A percentile compares a stretch with the other conserved stretches of the same genome.
Evolutionary conservation across 2,888 invertebrate species (phyloP).

Genomic region (Hirudinaria manillensis): DNA sequence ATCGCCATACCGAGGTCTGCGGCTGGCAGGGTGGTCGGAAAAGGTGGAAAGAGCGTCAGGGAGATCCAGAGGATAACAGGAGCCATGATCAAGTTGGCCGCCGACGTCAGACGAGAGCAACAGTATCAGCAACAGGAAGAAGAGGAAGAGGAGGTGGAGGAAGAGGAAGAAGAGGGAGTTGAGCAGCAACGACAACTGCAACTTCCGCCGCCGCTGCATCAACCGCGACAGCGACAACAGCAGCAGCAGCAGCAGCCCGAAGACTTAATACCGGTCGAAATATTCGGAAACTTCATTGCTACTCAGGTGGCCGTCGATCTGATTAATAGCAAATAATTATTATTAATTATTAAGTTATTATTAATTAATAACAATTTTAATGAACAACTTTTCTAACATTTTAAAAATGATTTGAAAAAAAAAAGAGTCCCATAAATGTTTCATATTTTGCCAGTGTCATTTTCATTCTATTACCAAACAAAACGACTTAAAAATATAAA

Average conservation of each 20-base stretch:
- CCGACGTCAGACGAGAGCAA: conserved; percentile 33
- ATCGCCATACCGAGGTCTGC: conserved; percentile 79
- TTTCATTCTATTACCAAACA: too few relatives aligned
- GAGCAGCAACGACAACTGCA: not conserved
- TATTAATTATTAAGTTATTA: not conserved
- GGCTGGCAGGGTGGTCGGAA: conserved; percentile 94
- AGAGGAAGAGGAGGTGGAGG: not conserved
- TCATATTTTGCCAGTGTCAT: not conserved
- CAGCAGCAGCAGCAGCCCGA: conserved; percentile 31
- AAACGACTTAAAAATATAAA: too few relatives aligned
- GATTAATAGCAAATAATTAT: not conserved
- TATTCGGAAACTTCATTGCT: conserved; percentile 41
- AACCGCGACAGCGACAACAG: not conserved
- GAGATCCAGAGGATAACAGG: conserved; percentile 93
- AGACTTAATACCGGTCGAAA: conserved; percentile 41
- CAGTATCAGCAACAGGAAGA: not conserved
- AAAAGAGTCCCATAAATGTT: too few relatives aligned
- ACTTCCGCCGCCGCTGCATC: not conserved
- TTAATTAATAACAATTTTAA: not conserved
- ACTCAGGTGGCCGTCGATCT: conserved; percentile 35
- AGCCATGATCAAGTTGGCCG: conserved; percentile 60
- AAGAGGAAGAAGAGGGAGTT: not conserved
- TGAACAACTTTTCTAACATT: too few relatives aligned
- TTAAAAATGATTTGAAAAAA: too few relatives aligned
- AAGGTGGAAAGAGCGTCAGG: conserved; percentile 57